Conservation (phyloP, 64 coral and sea anemone genomes). For the Porites australiensis region DNA sequence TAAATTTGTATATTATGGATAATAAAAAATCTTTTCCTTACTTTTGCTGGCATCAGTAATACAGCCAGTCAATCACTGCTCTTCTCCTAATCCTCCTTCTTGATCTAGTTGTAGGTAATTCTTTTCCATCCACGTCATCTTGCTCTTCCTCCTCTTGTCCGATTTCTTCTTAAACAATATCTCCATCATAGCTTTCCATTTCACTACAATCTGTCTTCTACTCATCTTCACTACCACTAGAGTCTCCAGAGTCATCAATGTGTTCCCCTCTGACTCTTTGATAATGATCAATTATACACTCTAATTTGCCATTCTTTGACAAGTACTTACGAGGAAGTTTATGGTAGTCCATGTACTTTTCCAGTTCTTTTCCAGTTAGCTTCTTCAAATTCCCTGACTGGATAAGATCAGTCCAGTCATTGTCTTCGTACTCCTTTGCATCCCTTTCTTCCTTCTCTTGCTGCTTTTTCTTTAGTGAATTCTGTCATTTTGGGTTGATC, state of each 20-base stretch:
- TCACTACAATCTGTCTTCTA: conserved; percentile 9
- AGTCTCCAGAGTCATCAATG: not conserved
- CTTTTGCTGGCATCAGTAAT: not conserved
- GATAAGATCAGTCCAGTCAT: conserved; percentile 3
- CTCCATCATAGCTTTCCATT: conserved; percentile 30
- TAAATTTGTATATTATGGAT: conserved; percentile 2
- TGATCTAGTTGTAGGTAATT: not conserved
- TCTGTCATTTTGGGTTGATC: conserved; percentile 47
- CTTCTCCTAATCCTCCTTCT: conserved; percentile 37
- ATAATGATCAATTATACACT: not conserved
- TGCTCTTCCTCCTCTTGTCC: conserved; percentile 17
- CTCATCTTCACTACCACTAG: conserved; percentile 30
- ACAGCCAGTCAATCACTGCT: not conserved
- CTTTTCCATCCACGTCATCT: not conserved
- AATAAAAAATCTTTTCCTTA: not conserved
- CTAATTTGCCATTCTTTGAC: conserved; percentile 13
- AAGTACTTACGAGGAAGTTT: not conserved
- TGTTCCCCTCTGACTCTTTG: not conserved
- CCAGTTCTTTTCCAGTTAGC: not conserved
- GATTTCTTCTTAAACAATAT: conserved; percentile 53
- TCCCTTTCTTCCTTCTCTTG: not conserved
- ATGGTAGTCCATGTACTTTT: conserved; percentile 23
- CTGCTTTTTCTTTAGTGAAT: conserved; percentile 53
- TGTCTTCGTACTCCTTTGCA: not conserved
- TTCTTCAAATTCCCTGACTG: conserved; percentile 20